Base-by-base conservation (phyloP, 2,113 vertebrate species). In the Onychorhynchus coronatus region DNA sequence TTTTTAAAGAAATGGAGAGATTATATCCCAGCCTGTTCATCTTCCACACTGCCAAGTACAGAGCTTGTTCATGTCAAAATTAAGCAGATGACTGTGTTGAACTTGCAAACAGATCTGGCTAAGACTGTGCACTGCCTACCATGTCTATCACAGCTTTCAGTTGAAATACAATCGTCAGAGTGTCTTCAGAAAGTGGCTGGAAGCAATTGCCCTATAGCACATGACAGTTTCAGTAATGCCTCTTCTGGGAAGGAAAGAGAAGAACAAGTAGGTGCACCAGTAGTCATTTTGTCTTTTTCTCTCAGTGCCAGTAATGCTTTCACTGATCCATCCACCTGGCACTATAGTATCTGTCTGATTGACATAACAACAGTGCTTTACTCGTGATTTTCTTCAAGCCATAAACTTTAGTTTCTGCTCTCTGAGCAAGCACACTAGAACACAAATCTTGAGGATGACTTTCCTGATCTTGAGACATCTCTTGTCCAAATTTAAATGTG, bases 171-270 rank as follows among this genome's bases (percentile, higher is more conserved):
- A 4, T 52, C 49, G 30, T 88, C 56, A 78, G 37, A 85, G 23
- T 24, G 41, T 81, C 22, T 84, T 47, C 50, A 85, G 52, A 11
- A 72, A 75, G 53, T 24, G 22, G 6, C 18, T 88, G 61, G 76
- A 78, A 90, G 44, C 3, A 3, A 73, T 73, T 1, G 1, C 16
- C 25, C 47, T 0, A 5, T 35, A 22, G 56, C 6, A 1, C 11
- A 20, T 1, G 68, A 22, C 24, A 19, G 24, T 59, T 91, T 87
- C 61, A 71, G 20, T 49, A 81, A 76, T 56, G 17, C 19, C 59
- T 11, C 55, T 77, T 91, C 39, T 68, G 66, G 47, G 68, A 46
- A 89, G 41, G 59, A 89, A 79, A 25, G 16, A 2, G 1, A 85
- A 93, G 76, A 87, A 61, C 20, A 70, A 41, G 20, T 22, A 49